Evolutionary conservation across 1,140 invertebrate species (phyloP), one percentile per base, ranked within the genome.

Genomic region (Penaeus japonicus): DNA sequence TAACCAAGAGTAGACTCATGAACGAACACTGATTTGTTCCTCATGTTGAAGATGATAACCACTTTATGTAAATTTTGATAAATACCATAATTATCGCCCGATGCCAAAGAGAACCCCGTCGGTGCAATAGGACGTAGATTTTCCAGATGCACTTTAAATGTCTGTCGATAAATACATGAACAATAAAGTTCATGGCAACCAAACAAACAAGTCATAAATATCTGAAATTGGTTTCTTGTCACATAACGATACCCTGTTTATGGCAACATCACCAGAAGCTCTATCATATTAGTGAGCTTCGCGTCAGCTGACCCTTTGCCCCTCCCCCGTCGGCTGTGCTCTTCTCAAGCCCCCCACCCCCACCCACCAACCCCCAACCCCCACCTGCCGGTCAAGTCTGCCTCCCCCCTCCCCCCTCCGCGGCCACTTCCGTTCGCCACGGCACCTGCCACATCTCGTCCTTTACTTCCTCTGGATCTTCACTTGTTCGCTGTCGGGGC

Each of bases 231-330:
- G 47, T 47, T 47, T 12, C 47, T 10, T 47, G 20, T 22, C 24
- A 39, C 75, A 32, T 55, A 39, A 83, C 81, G 47, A 27, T 15
- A 35, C 84, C 32, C 77, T 18, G 27, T n/a, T 35, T 86, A 86
- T 79, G 77, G 84, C 84, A 86, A 86, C 55, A 80, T n/a, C 78
- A 47, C n/a, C 75, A 80, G 84, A 32, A 80, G 84, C 84, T 78
- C 55, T 30, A 80, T 86, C 77, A 86, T 53, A 86, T 86, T 86
- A 86, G 75, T 27, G 27, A 57, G 79, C 84, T 78, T 35, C 84
- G 62, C 75, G 32, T 77, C 84, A 62, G 55, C 27, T 86, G 84
- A 86, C 84, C 84, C 55, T 54, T 78, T 22, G 15, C 54, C 75
- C 20, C 82, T 32, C 22, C 83, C 32, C 39, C 83, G 47, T 32